Conservation (phyloP, 2,888 invertebrate species). For the Cenopis cana region DNA sequence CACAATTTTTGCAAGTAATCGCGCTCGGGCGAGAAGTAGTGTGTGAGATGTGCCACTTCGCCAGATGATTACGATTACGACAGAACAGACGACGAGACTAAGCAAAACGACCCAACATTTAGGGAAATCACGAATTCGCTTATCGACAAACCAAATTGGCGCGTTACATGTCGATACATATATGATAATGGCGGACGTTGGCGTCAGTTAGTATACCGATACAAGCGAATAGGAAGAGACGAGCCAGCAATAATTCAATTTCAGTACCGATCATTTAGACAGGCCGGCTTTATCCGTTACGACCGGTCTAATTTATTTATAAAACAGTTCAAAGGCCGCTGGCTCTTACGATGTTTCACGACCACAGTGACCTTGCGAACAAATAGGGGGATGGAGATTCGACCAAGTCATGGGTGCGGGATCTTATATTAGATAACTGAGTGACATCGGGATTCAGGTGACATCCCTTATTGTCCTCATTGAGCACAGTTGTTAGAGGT, state of each 20-base stretch:
- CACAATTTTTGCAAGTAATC: no score
- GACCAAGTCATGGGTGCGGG: constrained; percentile 40
- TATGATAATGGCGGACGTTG: constrained; percentile 61
- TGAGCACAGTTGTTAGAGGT: neutral
- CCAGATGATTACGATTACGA: neutral
- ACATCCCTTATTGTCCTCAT: neutral
- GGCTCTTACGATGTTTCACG: constrained; percentile 31
- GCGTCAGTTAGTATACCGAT: constrained; percentile 46
- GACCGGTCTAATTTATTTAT: constrained; percentile 59
- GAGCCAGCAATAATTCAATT: constrained; percentile 71
- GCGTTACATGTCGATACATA: constrained; percentile 51
- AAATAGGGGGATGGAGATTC: constrained; percentile 36
- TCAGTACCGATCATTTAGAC: constrained; percentile 64
- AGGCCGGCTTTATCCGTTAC: constrained; percentile 53
- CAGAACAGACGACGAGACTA: constrained; percentile 1
- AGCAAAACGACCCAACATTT: constrained; percentile 12
- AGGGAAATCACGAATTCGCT: constrained; percentile 6
- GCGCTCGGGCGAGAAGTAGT: no score
- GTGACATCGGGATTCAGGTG: neutral
- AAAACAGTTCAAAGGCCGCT: constrained; percentile 53
- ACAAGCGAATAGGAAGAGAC: constrained; percentile 51
- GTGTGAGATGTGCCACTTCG: no score
- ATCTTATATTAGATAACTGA: constrained; percentile 35
- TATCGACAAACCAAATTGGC: constrained; percentile 44
- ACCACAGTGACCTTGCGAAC: constrained; percentile 19